Evolutionary conservation across 2,113 vertebrate species (phyloP).

Genomic region (Pycnonotus jocosus): DNA sequence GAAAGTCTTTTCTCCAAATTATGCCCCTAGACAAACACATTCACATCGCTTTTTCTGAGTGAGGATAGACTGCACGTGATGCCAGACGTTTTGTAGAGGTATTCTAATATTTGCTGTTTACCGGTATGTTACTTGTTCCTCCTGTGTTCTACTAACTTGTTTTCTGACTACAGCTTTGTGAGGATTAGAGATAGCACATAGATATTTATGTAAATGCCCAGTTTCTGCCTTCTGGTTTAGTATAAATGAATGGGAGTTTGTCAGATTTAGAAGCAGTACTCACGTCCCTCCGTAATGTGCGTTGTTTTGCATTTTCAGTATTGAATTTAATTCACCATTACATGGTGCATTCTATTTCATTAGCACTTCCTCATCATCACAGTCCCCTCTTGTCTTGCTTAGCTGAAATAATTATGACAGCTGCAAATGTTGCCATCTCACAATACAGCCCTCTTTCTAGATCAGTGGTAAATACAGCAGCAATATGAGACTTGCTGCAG

Average conservation of each 20-base stretch:
- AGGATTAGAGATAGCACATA: background rate
- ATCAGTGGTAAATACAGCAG: background rate
- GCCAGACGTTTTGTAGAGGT: background rate
- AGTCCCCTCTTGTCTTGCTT: background rate
- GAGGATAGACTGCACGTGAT: background rate
- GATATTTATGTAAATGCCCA: background rate
- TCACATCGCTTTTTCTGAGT: background rate
- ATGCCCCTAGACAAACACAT: background rate
- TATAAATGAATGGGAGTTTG: background rate
- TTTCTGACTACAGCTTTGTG: background rate
- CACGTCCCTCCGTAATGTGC: accelerated
- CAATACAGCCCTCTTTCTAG: background rate
- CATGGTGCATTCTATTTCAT: background rate
- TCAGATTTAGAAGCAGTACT: background rate
- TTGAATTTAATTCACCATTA: background rate
- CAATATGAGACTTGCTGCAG: background rate
- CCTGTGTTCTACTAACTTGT: background rate
- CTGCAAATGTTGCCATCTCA: background rate
- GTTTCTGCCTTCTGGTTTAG: background rate
- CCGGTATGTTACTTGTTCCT: background rate
- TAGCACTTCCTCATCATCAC: background rate
- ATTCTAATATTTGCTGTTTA: background rate
- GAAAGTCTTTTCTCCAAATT: background rate
- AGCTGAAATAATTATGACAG: constrained; percentile 5
- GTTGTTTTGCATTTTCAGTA: background rate